Evolutionary conservation across 1,140 invertebrate species (phyloP).

Genomic region (Drosophila orosa): DNA sequence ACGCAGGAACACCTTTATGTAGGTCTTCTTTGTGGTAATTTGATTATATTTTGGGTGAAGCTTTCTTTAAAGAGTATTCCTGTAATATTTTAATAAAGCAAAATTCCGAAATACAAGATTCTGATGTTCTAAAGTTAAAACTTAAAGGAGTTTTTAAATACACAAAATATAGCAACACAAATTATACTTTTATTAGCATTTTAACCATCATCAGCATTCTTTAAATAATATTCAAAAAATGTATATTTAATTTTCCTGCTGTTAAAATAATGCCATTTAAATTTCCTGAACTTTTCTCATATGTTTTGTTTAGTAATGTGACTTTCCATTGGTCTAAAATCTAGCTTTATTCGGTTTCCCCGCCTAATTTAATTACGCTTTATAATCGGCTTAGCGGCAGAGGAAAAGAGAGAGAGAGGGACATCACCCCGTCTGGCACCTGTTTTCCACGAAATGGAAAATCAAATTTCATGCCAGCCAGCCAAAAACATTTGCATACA

Average conservation of each 20-base stretch:
- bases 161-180: too few relatives aligned
- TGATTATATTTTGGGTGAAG: not conserved
- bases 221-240: not conserved
- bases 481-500: constrained; percentile 68
- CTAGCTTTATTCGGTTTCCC: not conserved
- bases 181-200: too few relatives aligned
- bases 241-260: too few relatives aligned
- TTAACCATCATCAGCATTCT: too few relatives aligned
- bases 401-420: not conserved
- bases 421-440: constrained; percentile 23
- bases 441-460: constrained; percentile 45
- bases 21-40: not conserved
- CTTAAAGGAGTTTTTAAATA: too few relatives aligned
- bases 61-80: not conserved
- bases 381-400: constrained; percentile 65
- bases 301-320: not conserved
- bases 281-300: not conserved
- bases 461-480: constrained; percentile 65
- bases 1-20: not conserved
- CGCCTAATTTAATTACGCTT: constrained; percentile 64
- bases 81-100: too few relatives aligned
- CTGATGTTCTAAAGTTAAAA: too few relatives aligned
- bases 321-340: not conserved
- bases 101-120: too few relatives aligned
- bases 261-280: not conserved